Percentiles rank a stretch among this genome's conserved stretches.
These are phyloP conservation scores for Oligia fasciuncula DNA, from an alignment of 2,888 invertebrate genomes.

Conservation along the genomic window DNA sequence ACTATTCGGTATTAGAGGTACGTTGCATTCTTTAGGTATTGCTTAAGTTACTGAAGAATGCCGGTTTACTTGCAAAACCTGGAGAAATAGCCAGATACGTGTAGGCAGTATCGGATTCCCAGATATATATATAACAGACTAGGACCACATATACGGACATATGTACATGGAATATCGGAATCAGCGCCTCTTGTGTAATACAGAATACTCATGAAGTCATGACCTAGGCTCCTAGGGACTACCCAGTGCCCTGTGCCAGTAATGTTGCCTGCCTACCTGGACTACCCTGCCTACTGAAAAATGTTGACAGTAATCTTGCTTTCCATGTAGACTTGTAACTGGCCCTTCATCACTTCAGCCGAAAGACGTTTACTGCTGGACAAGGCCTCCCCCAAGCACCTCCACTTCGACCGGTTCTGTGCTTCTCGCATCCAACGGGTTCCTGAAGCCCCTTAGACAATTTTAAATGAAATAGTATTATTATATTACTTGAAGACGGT, in stretches of 20 bases:
- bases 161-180: background rate
- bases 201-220: background rate
- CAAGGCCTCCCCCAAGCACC: too few relatives aligned
- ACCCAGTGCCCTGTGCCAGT: background rate
- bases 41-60: constrained; percentile 10
- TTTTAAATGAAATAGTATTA: too few relatives aligned
- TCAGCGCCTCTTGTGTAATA: background rate
- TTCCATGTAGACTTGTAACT: background rate
- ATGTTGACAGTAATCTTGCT: background rate
- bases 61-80: background rate
- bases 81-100: background rate
- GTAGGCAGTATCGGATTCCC: background rate
- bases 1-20: constrained; percentile 25
- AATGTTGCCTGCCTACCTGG: too few relatives aligned
- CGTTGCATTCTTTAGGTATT: constrained; percentile 5
- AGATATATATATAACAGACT: background rate
- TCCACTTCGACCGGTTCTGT: too few relatives aligned
- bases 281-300: background rate
- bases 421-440: too few relatives aligned
- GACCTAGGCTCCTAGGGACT: background rate
- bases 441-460: background rate
- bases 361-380: too few relatives aligned
- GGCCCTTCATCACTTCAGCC: background rate
- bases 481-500: background rate
- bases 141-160: background rate